phyloP scores from a whole-genome alignment of 2,888 invertebrate species.

The Zaprionus lineosus region DNA sequence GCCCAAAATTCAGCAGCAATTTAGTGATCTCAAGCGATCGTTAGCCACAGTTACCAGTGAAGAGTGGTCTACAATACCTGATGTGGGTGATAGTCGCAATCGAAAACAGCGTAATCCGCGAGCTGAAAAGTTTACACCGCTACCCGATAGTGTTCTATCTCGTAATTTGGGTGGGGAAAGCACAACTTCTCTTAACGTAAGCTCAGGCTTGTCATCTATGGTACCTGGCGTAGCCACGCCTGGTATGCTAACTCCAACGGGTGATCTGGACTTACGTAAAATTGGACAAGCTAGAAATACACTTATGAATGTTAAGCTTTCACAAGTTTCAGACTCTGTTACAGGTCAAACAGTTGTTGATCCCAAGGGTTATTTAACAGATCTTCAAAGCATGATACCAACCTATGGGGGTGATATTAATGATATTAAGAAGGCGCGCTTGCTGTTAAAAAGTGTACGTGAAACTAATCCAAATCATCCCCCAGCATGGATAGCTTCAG shows the following conservation, averaged over 20 bases:
- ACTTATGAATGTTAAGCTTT: conserved; percentile 99
- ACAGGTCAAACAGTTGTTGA: conserved; percentile 99
- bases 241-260: conserved; percentile 93
- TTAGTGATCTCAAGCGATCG: conserved; percentile 97
- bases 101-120: conserved; percentile 97
- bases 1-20: conserved; percentile 99
- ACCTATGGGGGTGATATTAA: conserved; percentile 99
- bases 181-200: conserved; percentile 90
- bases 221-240: conserved; percentile 93
- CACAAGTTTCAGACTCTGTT: conserved; percentile 98
- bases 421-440: conserved; percentile 97
- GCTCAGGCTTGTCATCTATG: conserved; percentile 93
- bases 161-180: conserved; percentile 93
- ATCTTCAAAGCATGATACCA: conserved; percentile 99
- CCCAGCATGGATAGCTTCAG: conserved; percentile 99
- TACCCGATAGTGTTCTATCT: conserved; percentile 97
- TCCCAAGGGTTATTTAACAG: conserved; percentile 99
- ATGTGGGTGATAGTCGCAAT: conserved; percentile 99
- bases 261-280: conserved; percentile 97
- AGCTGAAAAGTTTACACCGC: conserved; percentile 97
- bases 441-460: conserved; percentile 96
- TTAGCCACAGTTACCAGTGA: conserved; percentile 92
- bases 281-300: conserved; percentile 99
- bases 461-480: conserved; percentile 99
- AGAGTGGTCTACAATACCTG: conserved; percentile 98